These are phyloP conservation scores for Hypomecis atomaria DNA, from an alignment of 2,888 invertebrate genomes.

Conservation along the genomic window DNA sequence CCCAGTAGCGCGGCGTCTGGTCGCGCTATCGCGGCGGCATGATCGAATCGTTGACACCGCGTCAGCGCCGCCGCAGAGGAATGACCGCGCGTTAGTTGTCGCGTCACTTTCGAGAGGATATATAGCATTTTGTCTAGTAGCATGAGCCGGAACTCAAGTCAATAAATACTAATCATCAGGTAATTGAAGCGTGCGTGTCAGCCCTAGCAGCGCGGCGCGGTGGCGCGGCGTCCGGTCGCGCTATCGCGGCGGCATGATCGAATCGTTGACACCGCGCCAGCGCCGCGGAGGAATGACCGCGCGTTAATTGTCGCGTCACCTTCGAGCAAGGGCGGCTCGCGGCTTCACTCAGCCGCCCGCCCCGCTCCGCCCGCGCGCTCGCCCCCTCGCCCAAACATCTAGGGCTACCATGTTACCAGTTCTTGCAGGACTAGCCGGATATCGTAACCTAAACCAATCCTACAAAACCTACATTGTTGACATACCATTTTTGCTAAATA, in stretches of 20 bases:
- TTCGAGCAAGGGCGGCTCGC: slow-evolving; percentile 76
- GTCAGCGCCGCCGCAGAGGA: slow-evolving; percentile 65
- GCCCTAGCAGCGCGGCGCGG: slow-evolving; percentile 53
- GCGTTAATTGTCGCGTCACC: slow-evolving; percentile 82
- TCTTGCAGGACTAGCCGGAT: too few species aligned
- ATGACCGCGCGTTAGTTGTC: slow-evolving; percentile 82
- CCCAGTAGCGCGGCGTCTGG: slow-evolving; percentile 57
- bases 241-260: slow-evolving; percentile 77
- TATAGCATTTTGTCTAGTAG: too few species aligned
- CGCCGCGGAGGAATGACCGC: slow-evolving; percentile 73
- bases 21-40: slow-evolving; percentile 73
- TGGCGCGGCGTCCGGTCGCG: slow-evolving; percentile 66
- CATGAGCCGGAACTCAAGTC: too few species aligned
- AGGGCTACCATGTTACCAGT: not conserved
- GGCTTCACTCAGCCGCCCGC: slow-evolving; percentile 44
- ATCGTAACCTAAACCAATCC: too few species aligned
- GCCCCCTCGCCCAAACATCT: not conserved
- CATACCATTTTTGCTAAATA: too few species aligned
- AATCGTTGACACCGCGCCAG: slow-evolving; percentile 82
- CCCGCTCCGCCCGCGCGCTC: slow-evolving; percentile 30
- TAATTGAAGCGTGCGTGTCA: slow-evolving; percentile 16
- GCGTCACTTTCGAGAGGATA: slow-evolving; percentile 74
- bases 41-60: slow-evolving; percentile 82
- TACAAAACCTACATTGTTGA: too few species aligned
- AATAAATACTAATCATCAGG: not conserved